Evolutionary conservation across 2,797 vertebrate genomes (phyloP), one percentile per base, ranked within the genome.

Genomic region (Anas georgica): DNA sequence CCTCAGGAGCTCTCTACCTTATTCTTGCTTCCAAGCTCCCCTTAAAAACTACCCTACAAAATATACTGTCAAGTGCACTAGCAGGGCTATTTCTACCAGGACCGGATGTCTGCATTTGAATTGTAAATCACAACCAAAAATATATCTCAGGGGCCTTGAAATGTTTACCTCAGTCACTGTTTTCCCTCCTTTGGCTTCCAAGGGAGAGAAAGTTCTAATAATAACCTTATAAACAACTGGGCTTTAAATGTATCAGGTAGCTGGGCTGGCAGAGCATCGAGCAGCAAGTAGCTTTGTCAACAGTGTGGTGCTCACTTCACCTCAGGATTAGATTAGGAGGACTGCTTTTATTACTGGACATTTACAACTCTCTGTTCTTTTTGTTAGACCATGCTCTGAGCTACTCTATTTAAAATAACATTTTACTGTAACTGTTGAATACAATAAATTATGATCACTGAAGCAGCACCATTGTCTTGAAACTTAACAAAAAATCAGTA

Each of bases 91-190:
- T 90, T 86, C 86, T 85, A 58, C 52, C 25, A 35, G 43, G 46
- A 72, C 58, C n/a, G 52, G 31, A 73, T 63, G 33, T 43, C 48
- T 80, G 63, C 48, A 39, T 81, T 45, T 86, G 78, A 85, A 83
- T 67, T 6, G 6, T 70, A 90, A 93, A 95, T 77, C 67, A 83
- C 78, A 74, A 84, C 62, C 16, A 60, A 83, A 84, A 92, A 66
- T 88, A 73, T 46, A 77, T 54, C 58, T 54, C 66, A 45, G 6
- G 26, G 70, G 25, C 63, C 48, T 92, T 63, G 17, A 23, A 82
- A 45, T 29, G 6, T 73, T 58, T 43, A 64, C 39, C 21, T 94
- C 64, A n/a, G 31, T 33, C 45, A 37, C 41, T 82, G 15, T 69
- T 85, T 88, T 86, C 41, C 33, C 39, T 86, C 33, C 56, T 52